Evolutionary conservation across 2,113 vertebrate genomes (phyloP).

Genomic region (Delphinapterus leucas): DNA sequence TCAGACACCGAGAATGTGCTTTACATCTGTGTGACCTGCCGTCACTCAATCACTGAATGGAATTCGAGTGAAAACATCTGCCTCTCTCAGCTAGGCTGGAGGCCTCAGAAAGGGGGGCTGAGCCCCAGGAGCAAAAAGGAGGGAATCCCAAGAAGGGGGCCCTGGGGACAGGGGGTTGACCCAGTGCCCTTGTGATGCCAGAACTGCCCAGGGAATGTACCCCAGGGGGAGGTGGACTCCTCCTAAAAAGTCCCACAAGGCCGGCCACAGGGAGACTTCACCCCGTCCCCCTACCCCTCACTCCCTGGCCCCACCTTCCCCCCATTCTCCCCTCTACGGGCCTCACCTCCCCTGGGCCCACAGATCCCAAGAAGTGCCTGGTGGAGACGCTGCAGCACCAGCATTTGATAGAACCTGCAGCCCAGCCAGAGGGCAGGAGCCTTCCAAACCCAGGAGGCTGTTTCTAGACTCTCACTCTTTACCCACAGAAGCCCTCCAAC

Average conservation of each 20-base stretch:
- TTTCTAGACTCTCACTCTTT: neutral
- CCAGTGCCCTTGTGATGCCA: neutral
- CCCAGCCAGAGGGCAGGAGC: neutral
- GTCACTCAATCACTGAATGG: neutral
- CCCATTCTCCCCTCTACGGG: neutral
- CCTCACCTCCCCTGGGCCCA: neutral
- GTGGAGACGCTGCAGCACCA: too few relatives aligned
- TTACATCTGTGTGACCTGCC: rapidly evolving
- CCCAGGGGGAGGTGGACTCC: too few relatives aligned
- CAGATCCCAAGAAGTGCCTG: neutral
- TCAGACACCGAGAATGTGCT: neutral
- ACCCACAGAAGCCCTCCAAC: neutral
- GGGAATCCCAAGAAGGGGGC: neutral
- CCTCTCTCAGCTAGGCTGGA: neutral
- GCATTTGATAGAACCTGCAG: neutral
- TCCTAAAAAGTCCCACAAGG: neutral
- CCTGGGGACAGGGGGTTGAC: neutral
- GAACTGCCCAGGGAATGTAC: neutral
- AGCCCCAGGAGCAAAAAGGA: neutral
- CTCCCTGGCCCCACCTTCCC: neutral
- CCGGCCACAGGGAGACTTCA: neutral
- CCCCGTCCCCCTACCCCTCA: neutral
- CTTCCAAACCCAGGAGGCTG: neutral
- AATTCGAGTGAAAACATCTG: neutral
- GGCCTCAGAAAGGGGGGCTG: neutral